Conservation (phyloP, 2,113 vertebrate genomes). For the Ochotona princeps region DNA sequence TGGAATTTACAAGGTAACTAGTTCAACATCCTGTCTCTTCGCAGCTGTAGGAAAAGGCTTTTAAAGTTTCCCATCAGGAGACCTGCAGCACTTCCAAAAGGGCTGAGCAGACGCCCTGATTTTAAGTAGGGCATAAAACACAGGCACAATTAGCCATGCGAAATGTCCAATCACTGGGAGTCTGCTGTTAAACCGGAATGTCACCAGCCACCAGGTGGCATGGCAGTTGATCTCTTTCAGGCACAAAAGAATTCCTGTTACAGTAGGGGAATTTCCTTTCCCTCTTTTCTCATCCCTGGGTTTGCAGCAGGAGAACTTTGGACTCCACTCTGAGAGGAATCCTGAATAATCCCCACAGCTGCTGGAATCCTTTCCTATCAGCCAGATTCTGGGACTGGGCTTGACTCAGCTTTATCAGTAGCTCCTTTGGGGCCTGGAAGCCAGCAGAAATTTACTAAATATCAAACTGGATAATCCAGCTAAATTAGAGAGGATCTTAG, state of each 20-base stretch:
- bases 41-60: constrained; percentile 28
- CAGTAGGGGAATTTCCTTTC: neutral
- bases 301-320: neutral
- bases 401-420: neutral
- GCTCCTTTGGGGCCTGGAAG: neutral
- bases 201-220: neutral
- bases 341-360: neutral
- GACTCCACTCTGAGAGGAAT: neutral
- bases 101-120: constrained; percentile 42
- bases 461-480: neutral
- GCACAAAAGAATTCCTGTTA: neutral
- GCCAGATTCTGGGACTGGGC: neutral
- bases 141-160: neutral
- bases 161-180: neutral
- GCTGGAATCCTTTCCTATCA: neutral
- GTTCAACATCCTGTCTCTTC: constrained; percentile 27
- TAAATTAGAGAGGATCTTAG: neutral
- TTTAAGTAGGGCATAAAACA: constrained; percentile 56
- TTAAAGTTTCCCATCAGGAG: neutral
- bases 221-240: neutral
- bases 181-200: neutral
- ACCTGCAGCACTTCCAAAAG: neutral
- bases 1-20: constrained; percentile 35
- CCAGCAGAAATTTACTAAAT: neutral
- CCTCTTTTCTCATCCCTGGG: neutral